Conservation (phyloP, 2,888 invertebrate species). For the Tethea ocularis region DNA sequence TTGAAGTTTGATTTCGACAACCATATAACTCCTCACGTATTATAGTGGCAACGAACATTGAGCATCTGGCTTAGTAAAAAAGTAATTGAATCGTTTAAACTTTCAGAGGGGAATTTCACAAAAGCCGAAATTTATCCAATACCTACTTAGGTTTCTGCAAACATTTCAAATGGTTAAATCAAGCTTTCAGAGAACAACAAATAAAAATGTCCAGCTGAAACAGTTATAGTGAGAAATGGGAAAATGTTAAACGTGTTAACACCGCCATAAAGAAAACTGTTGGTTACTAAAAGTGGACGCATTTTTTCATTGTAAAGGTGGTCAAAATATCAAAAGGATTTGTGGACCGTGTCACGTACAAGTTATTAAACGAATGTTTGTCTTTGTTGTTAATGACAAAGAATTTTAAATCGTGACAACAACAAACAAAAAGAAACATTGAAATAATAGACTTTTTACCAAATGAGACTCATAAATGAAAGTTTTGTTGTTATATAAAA, state of each 20-base stretch:
- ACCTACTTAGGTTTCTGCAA: slow-evolving; percentile 38
- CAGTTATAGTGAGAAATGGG: slow-evolving; percentile 54
- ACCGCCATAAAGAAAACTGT: slow-evolving; percentile 45
- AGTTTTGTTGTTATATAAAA: too few relatives aligned
- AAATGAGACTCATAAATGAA: too few relatives aligned
- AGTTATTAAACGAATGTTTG: background rate
- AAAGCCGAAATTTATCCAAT: slow-evolving; percentile 33
- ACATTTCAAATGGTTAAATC: slow-evolving; percentile 52
- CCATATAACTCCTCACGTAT: too few relatives aligned
- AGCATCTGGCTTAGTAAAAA: slow-evolving; percentile 57
- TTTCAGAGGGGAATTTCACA: slow-evolving; percentile 38
- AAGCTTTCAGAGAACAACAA: slow-evolving; percentile 52
- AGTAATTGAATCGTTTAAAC: slow-evolving; percentile 42
- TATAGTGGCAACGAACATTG: slow-evolving; percentile 37
- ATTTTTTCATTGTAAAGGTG: slow-evolving; percentile 7
- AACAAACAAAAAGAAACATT: background rate
- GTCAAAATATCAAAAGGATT: background rate
- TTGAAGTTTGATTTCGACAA: too few relatives aligned
- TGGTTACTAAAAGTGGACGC: slow-evolving; percentile 32
- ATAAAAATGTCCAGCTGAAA: slow-evolving; percentile 59
- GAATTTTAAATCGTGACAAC: background rate
- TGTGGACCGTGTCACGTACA: background rate
- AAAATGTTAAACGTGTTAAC: slow-evolving; percentile 55
- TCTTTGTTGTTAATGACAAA: background rate
- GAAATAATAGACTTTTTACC: background rate